phyloP scores from a whole-genome alignment of 2,113 vertebrate genomes.

The Halichoerus grypus region DNA sequence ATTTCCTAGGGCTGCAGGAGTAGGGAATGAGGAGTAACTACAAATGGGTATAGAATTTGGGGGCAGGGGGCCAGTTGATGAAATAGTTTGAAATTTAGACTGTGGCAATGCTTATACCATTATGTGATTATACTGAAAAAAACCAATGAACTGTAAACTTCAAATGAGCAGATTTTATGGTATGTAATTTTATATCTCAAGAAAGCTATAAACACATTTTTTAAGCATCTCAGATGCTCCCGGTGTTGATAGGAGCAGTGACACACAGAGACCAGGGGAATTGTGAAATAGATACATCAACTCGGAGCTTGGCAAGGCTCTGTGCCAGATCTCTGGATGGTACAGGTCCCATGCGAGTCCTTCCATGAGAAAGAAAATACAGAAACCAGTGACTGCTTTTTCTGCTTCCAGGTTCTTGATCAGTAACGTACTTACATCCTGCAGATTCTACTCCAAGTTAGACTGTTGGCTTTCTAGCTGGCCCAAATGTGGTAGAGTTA shows the following conservation, averaged over 20 bases:
- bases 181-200: background rate
- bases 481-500: background rate
- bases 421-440: background rate
- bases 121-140: background rate
- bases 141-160: background rate
- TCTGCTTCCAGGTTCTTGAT: background rate
- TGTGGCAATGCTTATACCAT: background rate
- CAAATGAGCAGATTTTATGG: background rate
- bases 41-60: background rate
- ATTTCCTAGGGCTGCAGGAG: background rate
- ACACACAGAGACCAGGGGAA: background rate
- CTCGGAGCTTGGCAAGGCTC: background rate
- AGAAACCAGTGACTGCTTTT: background rate
- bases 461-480: background rate
- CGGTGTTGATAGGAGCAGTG: background rate
- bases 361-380: background rate
- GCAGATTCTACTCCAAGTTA: background rate
- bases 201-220: background rate
- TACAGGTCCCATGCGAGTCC: background rate
- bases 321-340: background rate
- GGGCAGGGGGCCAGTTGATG: accelerated
- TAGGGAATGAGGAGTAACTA: background rate
- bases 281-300: background rate
- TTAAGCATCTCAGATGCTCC: background rate
- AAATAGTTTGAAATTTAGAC: background rate